Conservation (phyloP, 2,888 invertebrate genomes). For the Germaria angustata region DNA sequence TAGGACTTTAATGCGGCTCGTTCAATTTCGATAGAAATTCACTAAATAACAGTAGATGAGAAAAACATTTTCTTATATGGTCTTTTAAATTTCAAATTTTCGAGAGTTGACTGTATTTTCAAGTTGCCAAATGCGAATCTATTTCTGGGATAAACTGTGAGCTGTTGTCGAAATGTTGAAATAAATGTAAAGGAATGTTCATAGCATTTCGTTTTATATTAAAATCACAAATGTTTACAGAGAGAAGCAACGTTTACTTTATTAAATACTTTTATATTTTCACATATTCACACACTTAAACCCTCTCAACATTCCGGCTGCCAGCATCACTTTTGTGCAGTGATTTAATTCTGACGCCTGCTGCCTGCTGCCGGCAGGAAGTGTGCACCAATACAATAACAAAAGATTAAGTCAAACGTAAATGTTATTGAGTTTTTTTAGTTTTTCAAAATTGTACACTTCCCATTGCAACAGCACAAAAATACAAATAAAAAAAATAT, state of each 20-base stretch:
- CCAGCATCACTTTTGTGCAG: background rate
- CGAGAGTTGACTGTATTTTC: too few species aligned
- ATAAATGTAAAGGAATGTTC: background rate
- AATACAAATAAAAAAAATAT: background rate
- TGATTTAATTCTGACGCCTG: background rate
- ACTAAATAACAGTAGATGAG: too few species aligned
- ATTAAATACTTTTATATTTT: background rate
- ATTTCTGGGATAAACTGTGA: too few species aligned
- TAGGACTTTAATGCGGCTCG: too few species aligned
- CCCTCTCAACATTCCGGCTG: constrained; percentile 6
- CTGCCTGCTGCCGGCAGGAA: constrained; percentile 41
- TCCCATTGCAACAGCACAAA: constrained; percentile 3
- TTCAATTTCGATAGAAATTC: too few species aligned
- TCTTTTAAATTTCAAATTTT: too few species aligned
- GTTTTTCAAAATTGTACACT: constrained; percentile 31
- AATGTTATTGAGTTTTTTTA: constrained; percentile 56
- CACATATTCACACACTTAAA: background rate
- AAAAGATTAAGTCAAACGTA: constrained; percentile 58
- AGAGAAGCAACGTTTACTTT: constrained; percentile 41
- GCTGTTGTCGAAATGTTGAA: background rate
- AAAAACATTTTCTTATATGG: too few species aligned
- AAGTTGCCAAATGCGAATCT: too few species aligned
- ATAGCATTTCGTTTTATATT: constrained; percentile 37
- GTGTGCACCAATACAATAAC: constrained; percentile 51
- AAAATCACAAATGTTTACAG: constrained; percentile 56